Percentiles rank a stretch among this genome's conserved stretches.
These are phyloP conservation scores for Halichondria panicea DNA, from an alignment of 37 sponge, comb jelly and placozoan species.

Conservation along the genomic window DNA sequence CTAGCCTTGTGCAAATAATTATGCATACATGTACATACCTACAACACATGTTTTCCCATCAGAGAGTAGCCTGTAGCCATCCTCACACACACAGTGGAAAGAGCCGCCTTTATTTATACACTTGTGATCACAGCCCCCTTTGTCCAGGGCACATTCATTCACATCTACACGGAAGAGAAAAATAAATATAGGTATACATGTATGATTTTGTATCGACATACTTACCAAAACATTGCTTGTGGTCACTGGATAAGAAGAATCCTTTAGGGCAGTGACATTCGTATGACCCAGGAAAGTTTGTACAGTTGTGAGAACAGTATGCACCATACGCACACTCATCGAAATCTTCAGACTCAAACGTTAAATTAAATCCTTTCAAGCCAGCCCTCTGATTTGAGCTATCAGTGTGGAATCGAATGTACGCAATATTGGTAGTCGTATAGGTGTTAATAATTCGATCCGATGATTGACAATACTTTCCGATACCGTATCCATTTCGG, in stretches of 20 bases:
- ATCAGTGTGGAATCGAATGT: slow-evolving; percentile 12
- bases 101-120: slow-evolving; percentile 36
- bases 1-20: too few species aligned
- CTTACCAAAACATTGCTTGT: slow-evolving; percentile 63
- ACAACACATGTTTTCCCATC: slow-evolving; percentile 9
- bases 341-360: slow-evolving; percentile 16
- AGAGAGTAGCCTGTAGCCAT: slow-evolving; percentile 5
- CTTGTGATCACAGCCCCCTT: slow-evolving; percentile 29
- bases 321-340: slow-evolving; percentile 47
- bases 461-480: neutral
- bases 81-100: slow-evolving; percentile 24
- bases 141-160: slow-evolving; percentile 67
- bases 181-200: neutral
- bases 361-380: slow-evolving; percentile 5
- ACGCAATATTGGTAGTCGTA: too few species aligned
- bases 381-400: neutral
- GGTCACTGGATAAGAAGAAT: slow-evolving; percentile 46
- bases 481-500: neutral
- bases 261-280: slow-evolving; percentile 50
- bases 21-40: too few species aligned
- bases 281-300: slow-evolving; percentile 39
- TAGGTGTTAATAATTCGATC: too few species aligned
- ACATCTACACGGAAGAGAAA: slow-evolving; percentile 44
- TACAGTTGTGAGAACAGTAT: slow-evolving; percentile 52
- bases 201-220: neutral